These are phyloP conservation scores for Loxodonta africana DNA, from an alignment of 2,113 vertebrate species.

Conservation along the genomic window DNA sequence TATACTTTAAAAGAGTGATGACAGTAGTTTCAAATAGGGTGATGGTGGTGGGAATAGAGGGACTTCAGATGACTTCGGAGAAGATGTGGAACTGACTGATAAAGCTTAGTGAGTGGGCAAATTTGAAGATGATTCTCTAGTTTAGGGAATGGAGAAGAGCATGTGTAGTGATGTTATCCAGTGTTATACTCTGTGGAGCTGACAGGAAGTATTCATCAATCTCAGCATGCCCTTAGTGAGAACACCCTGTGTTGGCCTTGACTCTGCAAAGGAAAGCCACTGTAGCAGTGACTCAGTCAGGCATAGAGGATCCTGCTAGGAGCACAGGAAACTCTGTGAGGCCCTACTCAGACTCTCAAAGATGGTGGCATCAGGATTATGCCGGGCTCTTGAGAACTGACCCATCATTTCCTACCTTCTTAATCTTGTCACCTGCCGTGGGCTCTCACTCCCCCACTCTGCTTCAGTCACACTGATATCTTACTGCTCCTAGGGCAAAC, in stretches of 20 bases:
- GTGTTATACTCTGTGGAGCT: not conserved
- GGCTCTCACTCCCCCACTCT: not conserved
- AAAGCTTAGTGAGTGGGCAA: not conserved
- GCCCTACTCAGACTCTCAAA: not conserved
- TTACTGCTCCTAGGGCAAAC: not conserved
- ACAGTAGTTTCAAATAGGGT: not conserved
- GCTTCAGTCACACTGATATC: not conserved
- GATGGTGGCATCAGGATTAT: fast-evolving
- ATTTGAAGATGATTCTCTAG: not conserved
- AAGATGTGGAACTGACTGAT: not conserved
- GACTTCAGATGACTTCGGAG: not conserved
- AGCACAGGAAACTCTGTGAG: not conserved
- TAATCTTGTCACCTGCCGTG: not conserved
- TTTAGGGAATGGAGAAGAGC: not conserved
- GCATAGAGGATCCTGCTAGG: not conserved
- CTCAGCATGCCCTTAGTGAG: not conserved
- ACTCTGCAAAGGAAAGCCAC: not conserved
- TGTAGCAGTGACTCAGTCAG: not conserved
- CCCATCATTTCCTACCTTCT: not conserved
- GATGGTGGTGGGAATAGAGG: not conserved
- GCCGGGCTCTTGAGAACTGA: not conserved
- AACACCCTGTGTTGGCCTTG: not conserved
- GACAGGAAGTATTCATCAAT: not conserved
- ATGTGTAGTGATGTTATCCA: not conserved
- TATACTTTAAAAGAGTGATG: not conserved